These are phyloP conservation scores for Macrochelys suwanniensis DNA, from an alignment of 2,797 vertebrate species.

Conservation along the genomic window DNA sequence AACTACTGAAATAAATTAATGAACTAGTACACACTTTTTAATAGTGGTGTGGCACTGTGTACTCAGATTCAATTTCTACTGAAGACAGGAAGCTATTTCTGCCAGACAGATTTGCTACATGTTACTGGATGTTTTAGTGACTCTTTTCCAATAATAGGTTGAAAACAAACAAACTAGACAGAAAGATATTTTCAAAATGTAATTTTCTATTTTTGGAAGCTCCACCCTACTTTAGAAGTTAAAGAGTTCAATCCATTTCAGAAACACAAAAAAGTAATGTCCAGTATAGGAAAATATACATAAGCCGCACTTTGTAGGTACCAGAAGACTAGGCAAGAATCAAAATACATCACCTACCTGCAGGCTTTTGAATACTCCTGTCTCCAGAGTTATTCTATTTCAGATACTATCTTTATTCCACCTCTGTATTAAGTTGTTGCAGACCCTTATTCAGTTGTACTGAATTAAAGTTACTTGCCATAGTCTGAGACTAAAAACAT, in stretches of 20 bases:
- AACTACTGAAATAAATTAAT: neutral
- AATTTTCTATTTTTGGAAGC: neutral
- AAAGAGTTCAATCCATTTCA: neutral
- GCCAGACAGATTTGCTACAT: neutral
- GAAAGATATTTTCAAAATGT: neutral
- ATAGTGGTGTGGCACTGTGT: too few species aligned
- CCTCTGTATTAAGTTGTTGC: neutral
- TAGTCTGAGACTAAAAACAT: neutral
- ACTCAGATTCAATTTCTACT: fast-evolving
- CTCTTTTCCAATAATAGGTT: neutral
- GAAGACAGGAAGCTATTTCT: neutral
- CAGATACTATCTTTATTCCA: neutral
- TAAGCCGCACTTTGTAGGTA: neutral
- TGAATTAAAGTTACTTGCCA: neutral
- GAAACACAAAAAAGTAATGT: neutral
- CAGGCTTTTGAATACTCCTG: neutral
- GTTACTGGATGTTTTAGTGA: too few species aligned
- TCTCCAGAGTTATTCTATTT: neutral
- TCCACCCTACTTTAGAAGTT: neutral
- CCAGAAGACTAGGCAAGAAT: neutral
- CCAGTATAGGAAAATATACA: neutral
- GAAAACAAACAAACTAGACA: slow-evolving; percentile 25
- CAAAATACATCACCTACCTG: neutral
- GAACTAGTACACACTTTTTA: neutral
- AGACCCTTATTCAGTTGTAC: neutral